These are phyloP conservation scores for Bryconaethiops microstoma DNA, from an alignment of 2,797 vertebrate genomes.

Conservation along the genomic window DNA sequence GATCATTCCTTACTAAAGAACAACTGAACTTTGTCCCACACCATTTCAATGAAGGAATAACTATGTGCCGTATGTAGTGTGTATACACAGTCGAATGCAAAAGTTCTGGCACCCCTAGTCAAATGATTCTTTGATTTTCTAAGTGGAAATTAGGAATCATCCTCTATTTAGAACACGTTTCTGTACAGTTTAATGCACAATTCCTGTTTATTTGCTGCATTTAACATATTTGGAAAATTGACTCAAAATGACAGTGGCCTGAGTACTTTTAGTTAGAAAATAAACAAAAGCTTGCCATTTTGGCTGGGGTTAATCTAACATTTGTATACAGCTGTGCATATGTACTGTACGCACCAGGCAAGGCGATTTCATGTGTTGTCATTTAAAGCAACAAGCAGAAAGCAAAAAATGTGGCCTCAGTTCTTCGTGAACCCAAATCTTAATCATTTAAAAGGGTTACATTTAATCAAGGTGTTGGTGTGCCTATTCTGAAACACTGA, in stretches of 20 bases:
- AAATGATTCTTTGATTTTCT: too few relatives aligned
- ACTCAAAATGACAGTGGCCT: too few relatives aligned
- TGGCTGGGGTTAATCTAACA: too few relatives aligned
- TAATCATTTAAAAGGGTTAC: not conserved
- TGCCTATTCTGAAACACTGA: not conserved
- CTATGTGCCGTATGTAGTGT: not conserved
- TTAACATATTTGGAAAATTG: too few relatives aligned
- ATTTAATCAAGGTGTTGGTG: not conserved
- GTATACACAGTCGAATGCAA: not conserved
- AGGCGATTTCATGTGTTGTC: not conserved
- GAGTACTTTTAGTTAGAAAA: too few relatives aligned
- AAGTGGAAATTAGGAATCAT: too few relatives aligned
- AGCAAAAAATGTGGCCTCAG: not conserved
- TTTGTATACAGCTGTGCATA: not conserved
- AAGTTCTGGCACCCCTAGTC: too few relatives aligned
- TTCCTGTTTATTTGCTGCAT: too few relatives aligned
- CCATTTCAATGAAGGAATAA: constrained; percentile 1
- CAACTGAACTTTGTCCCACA: constrained; percentile 60
- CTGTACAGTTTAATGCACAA: too few relatives aligned
- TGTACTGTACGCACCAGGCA: not conserved
- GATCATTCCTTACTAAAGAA: constrained; percentile 71
- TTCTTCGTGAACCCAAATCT: not conserved
- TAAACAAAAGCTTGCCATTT: too few relatives aligned
- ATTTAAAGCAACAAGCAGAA: not conserved
- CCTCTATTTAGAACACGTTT: too few relatives aligned